These are phyloP conservation scores for Suricata suricatta DNA, from an alignment of 2,113 vertebrate genomes.

Conservation along the genomic window DNA sequence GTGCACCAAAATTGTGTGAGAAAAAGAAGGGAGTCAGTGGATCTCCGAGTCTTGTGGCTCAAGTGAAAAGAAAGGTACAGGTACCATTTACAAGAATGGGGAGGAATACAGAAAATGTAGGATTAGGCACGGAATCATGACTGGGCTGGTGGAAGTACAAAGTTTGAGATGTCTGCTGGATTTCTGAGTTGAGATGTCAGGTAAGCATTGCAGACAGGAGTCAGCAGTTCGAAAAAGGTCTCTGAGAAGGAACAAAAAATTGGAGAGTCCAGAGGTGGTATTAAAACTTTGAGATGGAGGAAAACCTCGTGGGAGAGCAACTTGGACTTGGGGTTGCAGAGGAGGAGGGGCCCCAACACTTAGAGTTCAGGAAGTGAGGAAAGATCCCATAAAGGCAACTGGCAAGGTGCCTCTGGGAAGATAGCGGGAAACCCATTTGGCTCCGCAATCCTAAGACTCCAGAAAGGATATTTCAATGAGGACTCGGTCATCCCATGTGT, in stretches of 20 bases:
- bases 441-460: not conserved
- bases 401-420: not conserved
- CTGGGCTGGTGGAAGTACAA: no score
- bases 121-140: not conserved
- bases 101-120: not conserved
- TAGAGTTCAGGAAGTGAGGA: not conserved
- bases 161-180: not conserved
- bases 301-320: not conserved
- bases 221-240: not conserved
- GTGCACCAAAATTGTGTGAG: not conserved
- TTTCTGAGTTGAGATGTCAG: not conserved
- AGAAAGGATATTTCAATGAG: not conserved
- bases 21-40: not conserved
- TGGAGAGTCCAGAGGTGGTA: no score
- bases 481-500: not conserved
- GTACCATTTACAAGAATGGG: not conserved
- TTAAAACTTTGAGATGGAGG: not conserved
- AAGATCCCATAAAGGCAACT: not conserved
- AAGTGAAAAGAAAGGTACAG: not conserved
- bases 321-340: not conserved
- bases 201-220: not conserved
- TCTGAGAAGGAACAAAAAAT: not conserved
- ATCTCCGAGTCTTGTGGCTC: not conserved
- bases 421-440: not conserved
- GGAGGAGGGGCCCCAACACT: no score